Conservation (phyloP, 2,888 invertebrate species). For the Mythimna albipuncta region DNA sequence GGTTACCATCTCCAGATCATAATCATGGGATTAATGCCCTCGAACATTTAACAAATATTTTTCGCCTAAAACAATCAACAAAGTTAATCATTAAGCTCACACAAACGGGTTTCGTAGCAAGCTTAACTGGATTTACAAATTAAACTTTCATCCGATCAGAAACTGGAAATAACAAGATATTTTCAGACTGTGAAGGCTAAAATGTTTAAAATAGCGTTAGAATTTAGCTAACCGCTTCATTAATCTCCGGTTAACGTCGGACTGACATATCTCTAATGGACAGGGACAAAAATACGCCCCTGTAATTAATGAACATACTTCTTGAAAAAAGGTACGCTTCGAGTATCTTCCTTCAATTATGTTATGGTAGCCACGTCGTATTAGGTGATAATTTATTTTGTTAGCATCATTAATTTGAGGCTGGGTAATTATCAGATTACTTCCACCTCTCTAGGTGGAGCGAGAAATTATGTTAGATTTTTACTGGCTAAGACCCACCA, state of each 20-base stretch:
- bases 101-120: constrained; percentile 5
- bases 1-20: no score
- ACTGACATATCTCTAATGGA: constrained; percentile 85
- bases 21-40: no score
- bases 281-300: constrained; percentile 84
- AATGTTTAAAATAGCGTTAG: constrained; percentile 70
- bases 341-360: constrained; percentile 48
- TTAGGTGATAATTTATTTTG: constrained; percentile 37
- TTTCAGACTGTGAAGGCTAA: constrained; percentile 37
- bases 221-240: constrained; percentile 73
- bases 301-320: constrained; percentile 82
- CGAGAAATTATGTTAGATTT: no score
- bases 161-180: constrained; percentile 22
- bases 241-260: constrained; percentile 82
- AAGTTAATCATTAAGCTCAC: constrained; percentile 32
- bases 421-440: no score
- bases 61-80: constrained; percentile 13
- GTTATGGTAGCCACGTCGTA: constrained; percentile 37
- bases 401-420: neutral
- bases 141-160: constrained; percentile 48
- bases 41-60: constrained; percentile 7
- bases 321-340: constrained; percentile 66
- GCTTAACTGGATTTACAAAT: constrained; percentile 38
- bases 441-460: no score
- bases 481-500: no score